A percentile compares a stretch with the other conserved stretches of the same genome.
These are phyloP conservation scores for Cryptus armator DNA, from an alignment of 2,888 invertebrate genomes.

Conservation along the genomic window DNA sequence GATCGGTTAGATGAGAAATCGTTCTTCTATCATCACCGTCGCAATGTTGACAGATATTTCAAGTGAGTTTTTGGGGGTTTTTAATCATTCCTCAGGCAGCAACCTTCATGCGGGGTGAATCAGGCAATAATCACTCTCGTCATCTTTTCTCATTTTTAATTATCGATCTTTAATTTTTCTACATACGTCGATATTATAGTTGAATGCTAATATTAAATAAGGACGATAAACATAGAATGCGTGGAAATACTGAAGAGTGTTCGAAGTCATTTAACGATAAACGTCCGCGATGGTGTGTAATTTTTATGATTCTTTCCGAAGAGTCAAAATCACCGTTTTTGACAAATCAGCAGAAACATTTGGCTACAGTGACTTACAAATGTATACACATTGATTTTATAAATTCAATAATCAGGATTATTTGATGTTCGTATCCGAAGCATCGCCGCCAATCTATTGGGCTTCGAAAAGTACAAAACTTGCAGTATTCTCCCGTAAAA, in stretches of 20 bases:
- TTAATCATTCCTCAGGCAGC: conserved; percentile 65
- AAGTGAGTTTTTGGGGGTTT: conserved; percentile 26
- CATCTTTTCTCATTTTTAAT: conserved; percentile 31
- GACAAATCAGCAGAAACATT: no score
- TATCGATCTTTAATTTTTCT: conserved; percentile 24
- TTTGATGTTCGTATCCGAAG: no score
- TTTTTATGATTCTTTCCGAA: no score
- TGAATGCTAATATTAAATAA: background rate
- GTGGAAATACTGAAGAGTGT: background rate
- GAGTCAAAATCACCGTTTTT: no score
- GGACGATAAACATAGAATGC: background rate
- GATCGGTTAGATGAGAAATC: conserved; percentile 76
- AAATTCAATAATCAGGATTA: no score
- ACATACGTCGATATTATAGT: conserved; percentile 2
- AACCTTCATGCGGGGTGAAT: conserved; percentile 64
- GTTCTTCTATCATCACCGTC: conserved; percentile 44
- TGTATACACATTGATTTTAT: no score
- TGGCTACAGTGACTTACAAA: no score
- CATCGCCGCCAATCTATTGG: no score
- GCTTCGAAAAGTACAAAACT: no score
- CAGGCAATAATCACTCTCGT: conserved; percentile 48
- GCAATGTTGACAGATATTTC: conserved; percentile 51
- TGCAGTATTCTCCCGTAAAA: no score
- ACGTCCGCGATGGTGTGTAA: background rate
- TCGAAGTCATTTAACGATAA: background rate